Evolutionary conservation across 2,888 invertebrate species (phyloP).

Genomic region (Subacronicta megacephala): DNA sequence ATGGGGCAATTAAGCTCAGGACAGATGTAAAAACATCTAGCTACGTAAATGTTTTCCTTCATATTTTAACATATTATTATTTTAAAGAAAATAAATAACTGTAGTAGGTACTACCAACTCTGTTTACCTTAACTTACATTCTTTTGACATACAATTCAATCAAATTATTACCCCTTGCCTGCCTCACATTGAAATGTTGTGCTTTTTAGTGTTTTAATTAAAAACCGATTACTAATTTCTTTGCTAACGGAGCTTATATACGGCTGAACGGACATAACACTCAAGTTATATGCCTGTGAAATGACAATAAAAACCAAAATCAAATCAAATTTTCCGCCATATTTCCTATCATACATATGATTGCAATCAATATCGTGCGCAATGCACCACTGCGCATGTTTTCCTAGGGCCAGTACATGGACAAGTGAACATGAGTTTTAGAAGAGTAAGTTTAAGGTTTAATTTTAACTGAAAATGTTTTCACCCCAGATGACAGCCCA

Average conservation of each 20-base stretch:
- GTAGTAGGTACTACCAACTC: too few relatives aligned
- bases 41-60: too few relatives aligned
- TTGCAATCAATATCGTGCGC: slow-evolving; percentile 87
- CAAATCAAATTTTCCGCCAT: slow-evolving; percentile 82
- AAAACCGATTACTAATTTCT: background rate
- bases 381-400: slow-evolving; percentile 87
- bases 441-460: slow-evolving; percentile 16
- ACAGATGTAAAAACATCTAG: too few relatives aligned
- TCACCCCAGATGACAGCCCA: slow-evolving; percentile 79
- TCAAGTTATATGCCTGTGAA: slow-evolving; percentile 19
- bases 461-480: slow-evolving; percentile 13
- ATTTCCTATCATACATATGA: slow-evolving; percentile 79
- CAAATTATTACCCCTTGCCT: too few relatives aligned
- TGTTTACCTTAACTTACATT: too few relatives aligned
- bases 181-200: too few relatives aligned
- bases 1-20: too few relatives aligned
- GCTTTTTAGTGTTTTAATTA: too few relatives aligned
- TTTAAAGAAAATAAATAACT: too few relatives aligned
- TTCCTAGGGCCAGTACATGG: slow-evolving; percentile 60
- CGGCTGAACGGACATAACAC: background rate
- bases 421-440: slow-evolving; percentile 56
- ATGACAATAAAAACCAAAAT: slow-evolving; percentile 53
- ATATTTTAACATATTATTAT: too few relatives aligned
- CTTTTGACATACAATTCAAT: too few relatives aligned
- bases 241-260: background rate